Evolutionary conservation across 64 coral and sea anemone species (phyloP), one percentile per base, ranked within the genome.

Genomic region (Astreopora myriophthalma): DNA sequence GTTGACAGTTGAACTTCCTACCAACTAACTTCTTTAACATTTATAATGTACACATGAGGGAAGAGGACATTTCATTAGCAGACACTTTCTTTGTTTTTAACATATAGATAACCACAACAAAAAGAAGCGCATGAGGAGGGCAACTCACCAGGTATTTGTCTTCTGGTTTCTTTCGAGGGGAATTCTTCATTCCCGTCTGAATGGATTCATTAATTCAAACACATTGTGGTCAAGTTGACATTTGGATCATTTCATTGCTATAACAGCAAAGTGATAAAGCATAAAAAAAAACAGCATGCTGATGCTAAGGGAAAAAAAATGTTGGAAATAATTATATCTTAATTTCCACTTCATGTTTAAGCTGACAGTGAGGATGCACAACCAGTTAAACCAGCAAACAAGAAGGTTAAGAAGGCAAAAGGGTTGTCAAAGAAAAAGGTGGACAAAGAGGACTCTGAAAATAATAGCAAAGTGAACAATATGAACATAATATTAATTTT

Each of bases 281-380:
- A 8, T 8, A 49, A 26, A 81, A 40, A 40, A 48, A 51, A 48
- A 81, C 17, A 81, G 30, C 26, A 49, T 44, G 14, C 57, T 81
- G 46, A 25, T 55, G 57, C 49, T 52, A 0, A n/a, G n/a, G n/a
- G n/a, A 52, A 52, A 52, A 52, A 42, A 52, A 52, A 13, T 2
- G 0, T 13, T 52, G 49, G 49, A 52, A 52, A 52, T 52, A 52
- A 52, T 17, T 52, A 81, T 20, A 46, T 81, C 32, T 49, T 29
- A 23, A 49, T 49, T 81, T 49, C 57, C 35, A 20, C 32, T 49
- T 81, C 22, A 22, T 16, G 24, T 48, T 81, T 49, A 81, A 81
- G 77, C 17, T 81, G 30, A 49, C 77, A 13, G 20, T 81, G 77
- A 81, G 77, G 40, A 81, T 81, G 77, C 57, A 23, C 12, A 49